Evolutionary conservation across 92 coral and sea anemone species (phyloP).

Genomic region (Parazoanthus swiftii): DNA sequence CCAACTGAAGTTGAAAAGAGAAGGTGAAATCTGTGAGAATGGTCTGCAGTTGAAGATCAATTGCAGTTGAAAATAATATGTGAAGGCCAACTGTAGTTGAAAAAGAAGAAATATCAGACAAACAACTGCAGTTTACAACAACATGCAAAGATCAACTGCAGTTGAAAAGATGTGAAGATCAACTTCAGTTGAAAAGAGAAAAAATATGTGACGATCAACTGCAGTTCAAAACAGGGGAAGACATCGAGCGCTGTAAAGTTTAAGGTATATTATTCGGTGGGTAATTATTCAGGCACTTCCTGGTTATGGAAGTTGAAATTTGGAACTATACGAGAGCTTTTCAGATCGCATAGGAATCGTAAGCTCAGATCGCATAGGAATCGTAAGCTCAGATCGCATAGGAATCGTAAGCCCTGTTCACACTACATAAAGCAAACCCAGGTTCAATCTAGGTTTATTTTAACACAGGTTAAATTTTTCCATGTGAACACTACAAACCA

Average conservation of each 20-base stretch:
- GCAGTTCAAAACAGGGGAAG: neutral
- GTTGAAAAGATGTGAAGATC: neutral
- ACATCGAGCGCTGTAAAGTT: neutral
- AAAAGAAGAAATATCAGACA: too few species aligned
- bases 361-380: too few species aligned
- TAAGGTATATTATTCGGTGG: neutral
- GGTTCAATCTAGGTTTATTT: too few species aligned
- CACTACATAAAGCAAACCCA: too few species aligned
- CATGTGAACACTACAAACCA: too few species aligned
- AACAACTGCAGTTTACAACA: too few species aligned
- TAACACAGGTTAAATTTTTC: too few species aligned
- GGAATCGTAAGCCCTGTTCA: too few species aligned
- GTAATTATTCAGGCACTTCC: neutral
- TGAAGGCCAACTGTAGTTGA: neutral
- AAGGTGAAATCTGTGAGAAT: neutral
- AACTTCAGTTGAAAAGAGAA: slow-evolving; percentile 31
- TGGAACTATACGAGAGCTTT: too few species aligned
- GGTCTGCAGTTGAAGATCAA: too few species aligned
- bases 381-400: too few species aligned
- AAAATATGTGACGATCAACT: neutral
- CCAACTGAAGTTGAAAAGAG: slow-evolving; percentile 35
- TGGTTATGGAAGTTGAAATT: neutral
- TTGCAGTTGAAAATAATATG: neutral
- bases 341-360: too few species aligned
- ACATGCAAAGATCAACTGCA: slow-evolving; percentile 50